phyloP scores from a whole-genome alignment of 1,140 invertebrate species.

The Hesperophylax magnus region DNA sequence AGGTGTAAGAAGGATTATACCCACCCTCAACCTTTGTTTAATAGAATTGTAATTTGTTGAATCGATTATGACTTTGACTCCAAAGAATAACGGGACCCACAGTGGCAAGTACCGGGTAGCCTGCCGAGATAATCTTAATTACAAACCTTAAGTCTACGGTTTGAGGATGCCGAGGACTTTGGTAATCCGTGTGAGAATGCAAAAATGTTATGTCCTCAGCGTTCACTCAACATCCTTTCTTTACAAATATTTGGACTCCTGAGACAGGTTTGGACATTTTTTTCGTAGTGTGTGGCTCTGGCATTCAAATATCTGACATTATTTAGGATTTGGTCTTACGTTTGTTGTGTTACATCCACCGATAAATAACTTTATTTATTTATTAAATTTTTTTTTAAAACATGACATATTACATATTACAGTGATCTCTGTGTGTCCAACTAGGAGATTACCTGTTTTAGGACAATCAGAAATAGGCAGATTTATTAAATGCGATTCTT shows the following conservation, averaged over 20 bases:
- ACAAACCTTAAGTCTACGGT: constrained; percentile 9
- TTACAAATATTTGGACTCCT: constrained; percentile 34
- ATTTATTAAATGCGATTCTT: too few relatives aligned
- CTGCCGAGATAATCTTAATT: constrained; percentile 24
- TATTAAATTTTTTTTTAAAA: too few relatives aligned
- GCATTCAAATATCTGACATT: background rate
- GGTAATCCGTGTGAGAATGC: constrained; percentile 32
- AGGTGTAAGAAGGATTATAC: constrained; percentile 8
- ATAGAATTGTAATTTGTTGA: background rate
- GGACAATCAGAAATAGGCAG: too few relatives aligned
- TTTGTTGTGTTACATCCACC: background rate
- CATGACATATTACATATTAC: too few relatives aligned
- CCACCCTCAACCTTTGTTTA: background rate
- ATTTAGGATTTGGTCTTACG: background rate
- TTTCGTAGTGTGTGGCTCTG: constrained; percentile 17
- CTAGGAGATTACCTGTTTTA: too few relatives aligned
- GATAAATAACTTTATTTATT: background rate
- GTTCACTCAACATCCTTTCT: constrained; percentile 19
- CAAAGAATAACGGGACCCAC: background rate
- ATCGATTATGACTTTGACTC: constrained; percentile 1
- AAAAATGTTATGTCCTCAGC: background rate
- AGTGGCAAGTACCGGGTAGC: background rate
- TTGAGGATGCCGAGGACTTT: background rate
- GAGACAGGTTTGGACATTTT: constrained; percentile 31
- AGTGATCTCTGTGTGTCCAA: too few relatives aligned